phyloP scores from a whole-genome alignment of 1,140 invertebrate species.

The Lasioglossum baleicum region DNA sequence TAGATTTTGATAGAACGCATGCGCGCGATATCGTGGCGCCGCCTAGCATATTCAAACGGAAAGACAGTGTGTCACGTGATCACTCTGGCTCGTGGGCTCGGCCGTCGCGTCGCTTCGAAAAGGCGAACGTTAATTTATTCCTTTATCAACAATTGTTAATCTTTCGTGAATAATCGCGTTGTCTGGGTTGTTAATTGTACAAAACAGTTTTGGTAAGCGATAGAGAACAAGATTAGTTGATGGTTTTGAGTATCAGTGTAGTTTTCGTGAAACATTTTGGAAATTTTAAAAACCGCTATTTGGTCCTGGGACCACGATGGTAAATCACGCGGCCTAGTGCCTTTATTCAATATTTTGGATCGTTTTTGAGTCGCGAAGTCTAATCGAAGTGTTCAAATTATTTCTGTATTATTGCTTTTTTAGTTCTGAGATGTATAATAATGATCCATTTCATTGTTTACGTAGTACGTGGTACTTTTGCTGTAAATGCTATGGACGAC shows the following conservation, averaged over 20 bases:
- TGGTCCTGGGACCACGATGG: background rate
- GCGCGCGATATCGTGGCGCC: slow-evolving; percentile 31
- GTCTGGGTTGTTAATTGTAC: too few relatives aligned
- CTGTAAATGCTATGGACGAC: background rate
- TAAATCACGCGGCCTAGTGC: too few relatives aligned
- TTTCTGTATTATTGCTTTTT: too few relatives aligned
- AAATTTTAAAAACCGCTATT: background rate
- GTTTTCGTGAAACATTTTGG: background rate
- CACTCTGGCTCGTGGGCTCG: too few relatives aligned
- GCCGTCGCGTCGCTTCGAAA: background rate
- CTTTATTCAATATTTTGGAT: background rate
- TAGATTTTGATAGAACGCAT: slow-evolving; percentile 70
- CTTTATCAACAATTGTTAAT: too few relatives aligned
- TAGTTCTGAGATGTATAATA: background rate
- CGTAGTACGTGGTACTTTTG: background rate
- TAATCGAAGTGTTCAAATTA: too few relatives aligned
- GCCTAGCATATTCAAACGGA: slow-evolving; percentile 1
- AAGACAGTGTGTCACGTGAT: slow-evolving; percentile 15
- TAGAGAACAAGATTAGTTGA: background rate
- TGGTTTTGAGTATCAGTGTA: background rate
- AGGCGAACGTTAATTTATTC: too few relatives aligned
- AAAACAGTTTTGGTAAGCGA: background rate
- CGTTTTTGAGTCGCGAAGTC: background rate
- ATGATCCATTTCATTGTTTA: background rate
- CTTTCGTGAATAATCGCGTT: background rate